Evolutionary conservation across 2,113 vertebrate genomes (phyloP), one percentile per base, ranked within the genome.

Genomic region (Xiphias gladius): DNA sequence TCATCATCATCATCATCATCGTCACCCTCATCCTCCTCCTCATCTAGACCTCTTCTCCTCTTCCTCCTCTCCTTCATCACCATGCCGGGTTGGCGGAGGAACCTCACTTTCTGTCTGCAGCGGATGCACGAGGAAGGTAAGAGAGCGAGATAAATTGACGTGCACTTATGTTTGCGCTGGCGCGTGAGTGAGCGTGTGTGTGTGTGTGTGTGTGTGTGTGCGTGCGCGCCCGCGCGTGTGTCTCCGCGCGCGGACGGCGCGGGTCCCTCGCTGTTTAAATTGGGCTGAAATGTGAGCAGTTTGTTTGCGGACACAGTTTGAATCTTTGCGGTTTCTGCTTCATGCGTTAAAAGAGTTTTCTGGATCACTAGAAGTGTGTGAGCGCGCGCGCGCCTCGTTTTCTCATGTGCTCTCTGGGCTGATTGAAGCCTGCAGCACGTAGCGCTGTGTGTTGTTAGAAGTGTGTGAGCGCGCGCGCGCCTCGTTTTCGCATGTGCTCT

Each of bases 41-140:
- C 75, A 69, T 30, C 37, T 4, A 68, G 39, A 79, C 64, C 84
- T 68, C 58, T 75, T 58, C 64, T 84, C 74, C 48, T 70, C 67
- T 52, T 61, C 79, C 61, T 76, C 87, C 50, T 80, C 59, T 39
- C 64, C 87, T 20, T 67, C 68, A 74, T 73, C 78, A 92, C 69
- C 81, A 94, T 94, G 93, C 92, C 91, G 39, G 93, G 92, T 4
- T 94, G 93, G 93, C 67, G 92, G 82, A 85, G 92, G 81, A 94
- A 92, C 85, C 92, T 94, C 82, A 92, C 88, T 91, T 94, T 94
- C 85, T 94, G 93, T 75, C 92, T 94, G 87, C 93, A 90, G 79
- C 82, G 93, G 88, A 87, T 92, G 90, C 89, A 91, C 79, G 91
- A 93, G 85, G 93, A 94, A 88, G 93, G 93, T 94, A 92, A 68